Base-by-base conservation (phyloP, 2,113 vertebrate genomes). In the Hemiprocne comata region DNA sequence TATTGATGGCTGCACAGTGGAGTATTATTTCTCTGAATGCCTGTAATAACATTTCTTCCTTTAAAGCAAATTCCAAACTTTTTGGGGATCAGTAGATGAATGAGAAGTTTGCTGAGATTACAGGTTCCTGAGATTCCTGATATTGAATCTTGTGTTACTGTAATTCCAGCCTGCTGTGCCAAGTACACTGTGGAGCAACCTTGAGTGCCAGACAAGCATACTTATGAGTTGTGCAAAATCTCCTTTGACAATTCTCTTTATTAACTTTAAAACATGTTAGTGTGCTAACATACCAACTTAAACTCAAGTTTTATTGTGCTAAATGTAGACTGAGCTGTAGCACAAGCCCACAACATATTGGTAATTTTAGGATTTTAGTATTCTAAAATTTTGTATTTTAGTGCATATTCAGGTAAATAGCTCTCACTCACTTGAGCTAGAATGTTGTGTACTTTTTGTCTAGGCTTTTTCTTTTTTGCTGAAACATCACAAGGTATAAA, bases 101-200 rank as follows among this genome's bases (percentile, higher is more conserved):
- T 44, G 48, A 77, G 55, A 74, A 55, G 15, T 57, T 79, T 64
- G 24, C n/a, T 67, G 55, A 80, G 74, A 64, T 53, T 62, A 31
- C 15, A 71, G 38, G 48, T 76, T 66, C 48, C 57, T 48, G 48
- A 79, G 46, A 66, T 74, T 87, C 36, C 60, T 55, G 21, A 1
- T 26, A 15, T 4, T 73, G 54, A 75, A 46, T 51, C 55, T 61
- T 0, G 0, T 55, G 6, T 46, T 71, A 74, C 20, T 36, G 25
- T 57, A 83, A 90, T 77, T 95, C 75, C 75, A 83, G 5, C 11
- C 29, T 18, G 9, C 61, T 77, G 51, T 74, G 72, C 46, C 79
- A 46, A 54, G 82, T 36, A 61, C 46, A 9, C 29, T 48, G 26
- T 61, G 44, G 38, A 91, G 21, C 64, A 93, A 33, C 46, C 46